phyloP scores from a whole-genome alignment of 1,140 invertebrate genomes.

The Cepaea nemoralis region DNA sequence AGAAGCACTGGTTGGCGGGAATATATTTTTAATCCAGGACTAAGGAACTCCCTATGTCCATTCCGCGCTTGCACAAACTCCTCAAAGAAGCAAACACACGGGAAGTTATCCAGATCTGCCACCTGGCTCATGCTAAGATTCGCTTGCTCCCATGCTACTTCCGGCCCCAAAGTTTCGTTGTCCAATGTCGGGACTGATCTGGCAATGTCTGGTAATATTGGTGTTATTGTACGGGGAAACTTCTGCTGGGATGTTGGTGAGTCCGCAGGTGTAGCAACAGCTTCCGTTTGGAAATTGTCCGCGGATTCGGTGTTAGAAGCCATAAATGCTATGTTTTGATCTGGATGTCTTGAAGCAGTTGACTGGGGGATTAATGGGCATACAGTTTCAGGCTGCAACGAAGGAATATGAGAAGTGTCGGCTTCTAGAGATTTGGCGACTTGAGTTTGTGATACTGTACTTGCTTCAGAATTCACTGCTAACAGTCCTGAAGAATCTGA shows the following conservation, averaged over 20 bases:
- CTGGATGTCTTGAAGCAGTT: not conserved
- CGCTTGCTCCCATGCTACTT: slow-evolving; percentile 41
- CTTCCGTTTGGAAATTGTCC: not conserved
- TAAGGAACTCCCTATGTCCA: slow-evolving; percentile 33
- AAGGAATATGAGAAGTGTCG: not conserved
- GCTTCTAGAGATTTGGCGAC: not conserved
- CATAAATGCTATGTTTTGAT: slow-evolving; percentile 16
- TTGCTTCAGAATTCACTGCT: too few relatives aligned
- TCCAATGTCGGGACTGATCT: not conserved
- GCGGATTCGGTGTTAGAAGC: not conserved
- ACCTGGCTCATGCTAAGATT: slow-evolving; percentile 32
- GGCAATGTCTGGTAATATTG: slow-evolving; percentile 28
- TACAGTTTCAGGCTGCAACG: not conserved
- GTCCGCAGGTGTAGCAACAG: not conserved
- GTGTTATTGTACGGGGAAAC: not conserved
- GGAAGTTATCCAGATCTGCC: slow-evolving; percentile 49
- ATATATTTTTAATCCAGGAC: slow-evolving; percentile 56
- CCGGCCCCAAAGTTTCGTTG: slow-evolving; percentile 15
- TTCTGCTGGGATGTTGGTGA: not conserved
- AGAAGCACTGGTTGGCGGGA: slow-evolving; percentile 55
- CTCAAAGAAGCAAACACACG: slow-evolving; percentile 49
- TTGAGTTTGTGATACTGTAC: not conserved
- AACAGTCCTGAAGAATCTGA: too few relatives aligned
- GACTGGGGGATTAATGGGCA: not conserved
- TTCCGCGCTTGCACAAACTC: not conserved